Base-by-base conservation (phyloP, 2,888 invertebrate species). In the Heteromyza rotundicornis region DNA sequence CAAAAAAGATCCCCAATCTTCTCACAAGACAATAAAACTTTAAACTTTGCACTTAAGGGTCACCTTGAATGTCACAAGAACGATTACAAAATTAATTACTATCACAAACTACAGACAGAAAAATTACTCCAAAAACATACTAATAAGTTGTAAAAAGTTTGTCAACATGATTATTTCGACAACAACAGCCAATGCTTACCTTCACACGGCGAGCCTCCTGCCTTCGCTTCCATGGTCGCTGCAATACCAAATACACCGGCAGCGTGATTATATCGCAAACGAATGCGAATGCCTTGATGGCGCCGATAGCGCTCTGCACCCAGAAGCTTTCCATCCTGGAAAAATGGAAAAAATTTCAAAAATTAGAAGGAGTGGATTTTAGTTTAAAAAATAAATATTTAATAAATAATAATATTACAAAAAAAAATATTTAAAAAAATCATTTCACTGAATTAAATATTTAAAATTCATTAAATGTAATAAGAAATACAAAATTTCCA, bases 221-320 rank as follows among this genome's bases (percentile, higher is more conserved):
- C 69, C 92, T 87, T 78, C 90, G 89, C 82, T 89, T 89, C 95
- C 95, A 96, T 64, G 96, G 95, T 77, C 90, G 87, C 84, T 95
- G 95, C 68, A 93, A 84, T 67, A 96, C 84, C 75, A 94, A 88
- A 85, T 95, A 96, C 24, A 96, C 88, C 64, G 97, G 94, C 85
- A 94, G 92, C 64, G 96, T 94, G 78, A 97, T 85, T 76, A 96
- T 87, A 83, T 97, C 96, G 85, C 91, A 95, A 69, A 96, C 88
- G 81, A 94, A 90, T 72, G 92, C 89, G 71, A 94, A 86, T 57
- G 91, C 90, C 82, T 90, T 91, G 78, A 95, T 88, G 71, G 92
- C 90, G 71, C 88, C 88, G 76, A 94, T 86, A 76, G 91, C 90
- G 79, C 89, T 86, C 79, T 89, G 87, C 78, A 88, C 87, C 88